phyloP scores from a whole-genome alignment of 64 coral and sea anemone genomes.

The Montipora capricornis region DNA sequence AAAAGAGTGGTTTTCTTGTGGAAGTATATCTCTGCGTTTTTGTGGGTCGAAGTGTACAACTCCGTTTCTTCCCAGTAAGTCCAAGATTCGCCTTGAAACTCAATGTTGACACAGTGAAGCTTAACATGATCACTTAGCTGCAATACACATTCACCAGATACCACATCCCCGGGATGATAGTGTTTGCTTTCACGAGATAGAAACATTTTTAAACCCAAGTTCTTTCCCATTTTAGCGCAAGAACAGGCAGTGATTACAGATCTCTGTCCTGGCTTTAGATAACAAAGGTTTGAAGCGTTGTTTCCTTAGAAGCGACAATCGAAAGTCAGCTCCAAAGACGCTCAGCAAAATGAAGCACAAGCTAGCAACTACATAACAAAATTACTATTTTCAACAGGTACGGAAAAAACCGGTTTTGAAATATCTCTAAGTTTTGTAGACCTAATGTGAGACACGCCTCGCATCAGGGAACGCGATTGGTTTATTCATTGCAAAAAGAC shows the following conservation, averaged over 20 bases:
- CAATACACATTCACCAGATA: constrained; percentile 80
- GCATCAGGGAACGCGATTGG: background rate
- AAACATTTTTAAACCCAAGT: constrained; percentile 56
- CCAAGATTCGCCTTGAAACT: constrained; percentile 87
- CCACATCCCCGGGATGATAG: constrained; percentile 86
- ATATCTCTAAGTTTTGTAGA: too few species aligned
- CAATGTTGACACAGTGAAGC: constrained; percentile 78
- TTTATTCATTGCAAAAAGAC: background rate
- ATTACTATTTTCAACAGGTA: background rate
- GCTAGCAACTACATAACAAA: background rate
- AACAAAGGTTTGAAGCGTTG: background rate
- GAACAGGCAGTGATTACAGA: background rate
- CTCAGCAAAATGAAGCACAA: background rate
- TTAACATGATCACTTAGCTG: constrained; percentile 74
- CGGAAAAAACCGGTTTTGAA: background rate
- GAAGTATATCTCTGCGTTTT: constrained; percentile 94
- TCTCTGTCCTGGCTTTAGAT: background rate
- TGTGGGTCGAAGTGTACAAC: constrained; percentile 77
- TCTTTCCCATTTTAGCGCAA: constrained; percentile 70
- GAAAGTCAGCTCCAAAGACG: background rate
- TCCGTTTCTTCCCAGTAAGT: constrained; percentile 87
- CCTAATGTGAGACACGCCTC: background rate
- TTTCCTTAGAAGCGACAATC: background rate
- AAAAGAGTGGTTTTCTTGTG: constrained; percentile 85
- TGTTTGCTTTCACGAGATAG: constrained; percentile 66